phyloP scores from a whole-genome alignment of 2,888 invertebrate species.

The Drosophila kuntzei region DNA sequence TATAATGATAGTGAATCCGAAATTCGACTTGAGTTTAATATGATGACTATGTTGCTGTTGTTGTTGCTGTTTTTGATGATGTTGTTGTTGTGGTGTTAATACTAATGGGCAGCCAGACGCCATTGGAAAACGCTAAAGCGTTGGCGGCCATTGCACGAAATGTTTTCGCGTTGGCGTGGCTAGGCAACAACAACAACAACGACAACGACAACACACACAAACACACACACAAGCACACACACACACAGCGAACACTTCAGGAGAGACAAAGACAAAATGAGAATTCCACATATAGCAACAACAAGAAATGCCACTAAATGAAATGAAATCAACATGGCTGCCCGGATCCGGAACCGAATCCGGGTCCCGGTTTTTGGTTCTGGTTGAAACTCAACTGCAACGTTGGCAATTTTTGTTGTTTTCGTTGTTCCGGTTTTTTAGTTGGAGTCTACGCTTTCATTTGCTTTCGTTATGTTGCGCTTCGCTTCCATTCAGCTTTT shows the following conservation, averaged over 20 bases:
- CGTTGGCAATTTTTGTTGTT: constrained; percentile 74
- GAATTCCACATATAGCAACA: constrained; percentile 39
- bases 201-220: constrained; percentile 7
- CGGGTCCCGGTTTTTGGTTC: constrained; percentile 13
- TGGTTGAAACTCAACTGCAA: constrained; percentile 57
- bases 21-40: neutral
- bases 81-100: constrained; percentile 31
- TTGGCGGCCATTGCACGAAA: constrained; percentile 66
- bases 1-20: neutral
- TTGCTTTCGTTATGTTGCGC: constrained; percentile 45
- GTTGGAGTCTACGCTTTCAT: constrained; percentile 44
- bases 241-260: neutral
- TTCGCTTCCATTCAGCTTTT: constrained; percentile 31
- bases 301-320: constrained; percentile 63
- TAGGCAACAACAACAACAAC: constrained; percentile 41
- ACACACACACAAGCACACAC: constrained; percentile 3
- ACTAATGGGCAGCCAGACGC: constrained; percentile 72
- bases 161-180: constrained; percentile 64
- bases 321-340: constrained; percentile 82
- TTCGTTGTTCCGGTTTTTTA: neutral
- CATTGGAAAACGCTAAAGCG: constrained; percentile 62
- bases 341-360: constrained; percentile 43
- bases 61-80: constrained; percentile 17
- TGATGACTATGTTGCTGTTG: constrained; percentile 6
- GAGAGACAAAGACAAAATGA: constrained; percentile 45